phyloP scores from a whole-genome alignment of 2,888 invertebrate species.

The Pherbina coryleti region DNA sequence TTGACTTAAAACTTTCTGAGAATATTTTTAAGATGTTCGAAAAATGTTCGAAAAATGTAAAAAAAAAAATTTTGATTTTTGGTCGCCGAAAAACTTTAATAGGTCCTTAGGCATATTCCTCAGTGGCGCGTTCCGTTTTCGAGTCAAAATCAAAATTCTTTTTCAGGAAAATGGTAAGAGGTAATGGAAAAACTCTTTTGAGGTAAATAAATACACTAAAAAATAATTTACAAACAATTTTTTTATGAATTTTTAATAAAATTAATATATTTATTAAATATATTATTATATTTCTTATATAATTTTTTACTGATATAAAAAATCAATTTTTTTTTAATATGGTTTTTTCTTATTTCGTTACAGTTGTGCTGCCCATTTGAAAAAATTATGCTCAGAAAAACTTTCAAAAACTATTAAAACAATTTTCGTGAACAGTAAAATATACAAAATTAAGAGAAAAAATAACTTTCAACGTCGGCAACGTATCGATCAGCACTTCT shows the following conservation, averaged over 20 bases:
- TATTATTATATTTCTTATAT: background rate
- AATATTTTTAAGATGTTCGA: too few relatives aligned
- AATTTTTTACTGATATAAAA: background rate
- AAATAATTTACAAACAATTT: too few relatives aligned
- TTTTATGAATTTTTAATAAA: background rate
- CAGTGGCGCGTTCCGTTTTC: too few relatives aligned
- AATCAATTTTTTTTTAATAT: background rate
- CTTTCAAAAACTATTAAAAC: constrained; percentile 5
- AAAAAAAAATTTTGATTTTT: too few relatives aligned
- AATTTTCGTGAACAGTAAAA: constrained; percentile 9
- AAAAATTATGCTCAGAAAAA: constrained; percentile 6
- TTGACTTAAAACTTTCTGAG: too few relatives aligned
- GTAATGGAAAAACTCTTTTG: too few relatives aligned
- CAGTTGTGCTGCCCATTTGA: constrained; percentile 7
- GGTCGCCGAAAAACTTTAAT: too few relatives aligned
- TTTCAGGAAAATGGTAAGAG: too few relatives aligned
- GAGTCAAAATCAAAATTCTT: too few relatives aligned
- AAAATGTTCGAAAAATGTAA: too few relatives aligned
- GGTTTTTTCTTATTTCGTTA: background rate
- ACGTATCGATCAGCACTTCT: constrained; percentile 34
- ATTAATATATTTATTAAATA: background rate
- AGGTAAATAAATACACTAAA: too few relatives aligned
- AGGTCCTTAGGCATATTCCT: too few relatives aligned
- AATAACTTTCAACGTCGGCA: background rate
- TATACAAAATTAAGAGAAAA: constrained; percentile 16